A percentile compares a stretch with the other conserved stretches of the same genome.
phyloP scores from a whole-genome alignment of 2,797 vertebrate genomes.

The Hylomyscus alleni region DNA sequence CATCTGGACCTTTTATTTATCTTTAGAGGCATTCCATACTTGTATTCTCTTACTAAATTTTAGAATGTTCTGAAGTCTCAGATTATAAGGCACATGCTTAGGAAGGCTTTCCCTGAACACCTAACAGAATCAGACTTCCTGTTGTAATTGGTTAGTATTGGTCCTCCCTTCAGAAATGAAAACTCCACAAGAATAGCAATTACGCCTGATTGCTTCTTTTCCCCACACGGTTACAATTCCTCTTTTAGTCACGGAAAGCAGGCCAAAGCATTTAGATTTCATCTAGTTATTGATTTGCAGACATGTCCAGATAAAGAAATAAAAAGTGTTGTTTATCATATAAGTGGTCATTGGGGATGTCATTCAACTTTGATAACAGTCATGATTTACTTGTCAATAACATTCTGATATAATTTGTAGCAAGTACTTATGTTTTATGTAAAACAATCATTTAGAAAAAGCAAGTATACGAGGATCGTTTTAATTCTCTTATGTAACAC shows the following conservation, averaged over 20 bases:
- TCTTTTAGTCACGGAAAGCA: background rate
- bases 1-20: background rate
- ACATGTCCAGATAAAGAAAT: background rate
- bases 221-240: background rate
- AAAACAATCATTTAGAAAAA: background rate
- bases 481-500: background rate
- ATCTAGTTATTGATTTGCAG: background rate
- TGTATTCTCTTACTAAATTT: background rate
- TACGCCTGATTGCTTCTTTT: background rate
- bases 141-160: background rate
- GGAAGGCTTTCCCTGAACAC: background rate
- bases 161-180: background rate
- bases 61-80: background rate
- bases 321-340: background rate
- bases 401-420: background rate
- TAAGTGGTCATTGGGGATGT: background rate
- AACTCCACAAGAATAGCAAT: background rate
- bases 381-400: slow-evolving; percentile 4
- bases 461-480: background rate
- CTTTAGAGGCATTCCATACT: background rate
- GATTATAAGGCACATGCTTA: background rate
- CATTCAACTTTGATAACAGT: background rate
- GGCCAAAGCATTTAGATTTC: background rate
- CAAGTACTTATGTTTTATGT: background rate
- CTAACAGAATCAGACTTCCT: background rate